Evolutionary conservation across 2,113 vertebrate species (phyloP), one percentile per base, ranked within the genome.

Genomic region (Sturnus vulgaris): DNA sequence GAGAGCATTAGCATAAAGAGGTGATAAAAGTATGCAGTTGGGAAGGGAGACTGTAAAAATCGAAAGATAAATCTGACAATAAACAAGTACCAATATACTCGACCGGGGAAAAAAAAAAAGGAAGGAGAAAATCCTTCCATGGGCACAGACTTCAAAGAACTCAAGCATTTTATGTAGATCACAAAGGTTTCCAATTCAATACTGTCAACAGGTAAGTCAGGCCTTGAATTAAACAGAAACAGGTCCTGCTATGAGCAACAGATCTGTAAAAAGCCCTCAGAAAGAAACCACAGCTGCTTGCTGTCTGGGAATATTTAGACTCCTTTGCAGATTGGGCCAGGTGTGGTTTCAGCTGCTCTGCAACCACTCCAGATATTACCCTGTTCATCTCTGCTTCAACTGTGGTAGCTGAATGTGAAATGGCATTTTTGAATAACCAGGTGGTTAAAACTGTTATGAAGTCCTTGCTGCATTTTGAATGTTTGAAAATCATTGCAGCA

Each of bases 1-100:
- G 96, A 94, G 60, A 88, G 31, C 37, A 92, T 96, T 96, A 94
- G 63, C 95, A 96, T 95, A 94, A 96, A 93, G 92, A 94, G 91
- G 95, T 93, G 95, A 96, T 95, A 97, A 94, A 83, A 85, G 64
- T 35, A 80, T 80, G 70, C 91, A 89, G 80, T 13, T 87, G 83
- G 69, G 86, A 95, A 94, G 86, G 46, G 42, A 95, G 82, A 77
- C 55, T 33, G 16, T 84, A 93, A 96, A 96, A 95, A 82, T 66
- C 5, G n/a, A 30, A 94, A 91, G 83, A 95, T 92, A 92, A 93
- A 97, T 96, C 81, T 92, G 83, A 91, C 88, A 56, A 89, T 56
- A 97, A 97, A 96, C 83, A 96, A 96, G 46, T 82, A 91, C 60
- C 61, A 39, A 80, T 91, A 85, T 10, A 85, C 53, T 84, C 2